Percentiles rank a stretch among this genome's conserved stretches.
Conservation (phyloP, 35 echinoderm and acorn worm genomes). For the Chiridota heheva region DNA sequence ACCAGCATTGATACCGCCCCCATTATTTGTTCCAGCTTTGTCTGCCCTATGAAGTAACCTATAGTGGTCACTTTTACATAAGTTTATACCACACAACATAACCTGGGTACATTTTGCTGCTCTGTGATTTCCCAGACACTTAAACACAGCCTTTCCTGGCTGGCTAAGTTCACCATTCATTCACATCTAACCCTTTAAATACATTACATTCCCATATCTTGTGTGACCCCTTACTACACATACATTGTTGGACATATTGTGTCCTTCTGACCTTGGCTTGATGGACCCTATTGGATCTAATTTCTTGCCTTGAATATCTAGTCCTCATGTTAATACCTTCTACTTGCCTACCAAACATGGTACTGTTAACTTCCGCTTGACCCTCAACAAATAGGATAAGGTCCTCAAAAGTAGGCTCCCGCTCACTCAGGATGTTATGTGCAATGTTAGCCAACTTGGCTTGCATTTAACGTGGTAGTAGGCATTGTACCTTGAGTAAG, state of each 20-base stretch:
- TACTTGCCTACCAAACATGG: constrained; percentile 13
- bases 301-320: neutral
- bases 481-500: constrained; percentile 15
- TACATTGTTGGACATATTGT: too few relatives aligned
- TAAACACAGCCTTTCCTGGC: too few relatives aligned
- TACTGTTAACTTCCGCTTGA: constrained; percentile 15
- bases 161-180: too few relatives aligned
- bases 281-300: too few relatives aligned
- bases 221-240: too few relatives aligned
- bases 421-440: neutral
- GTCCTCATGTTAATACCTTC: neutral
- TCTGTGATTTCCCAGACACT: too few relatives aligned
- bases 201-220: too few relatives aligned
- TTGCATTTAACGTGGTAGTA: constrained; percentile 10
- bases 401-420: constrained; percentile 16
- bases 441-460: constrained; percentile 3
- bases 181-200: too few relatives aligned
- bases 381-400: constrained; percentile 16
- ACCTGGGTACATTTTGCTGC: too few relatives aligned
- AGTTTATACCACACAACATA: too few relatives aligned
- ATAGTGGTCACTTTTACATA: too few relatives aligned
- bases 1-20: constrained; percentile 13
- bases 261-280: too few relatives aligned
- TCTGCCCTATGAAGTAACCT: neutral
- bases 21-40: constrained; percentile 5